Conservation (phyloP, 2,797 vertebrate species). For the Poeciliopsis presidionis region DNA sequence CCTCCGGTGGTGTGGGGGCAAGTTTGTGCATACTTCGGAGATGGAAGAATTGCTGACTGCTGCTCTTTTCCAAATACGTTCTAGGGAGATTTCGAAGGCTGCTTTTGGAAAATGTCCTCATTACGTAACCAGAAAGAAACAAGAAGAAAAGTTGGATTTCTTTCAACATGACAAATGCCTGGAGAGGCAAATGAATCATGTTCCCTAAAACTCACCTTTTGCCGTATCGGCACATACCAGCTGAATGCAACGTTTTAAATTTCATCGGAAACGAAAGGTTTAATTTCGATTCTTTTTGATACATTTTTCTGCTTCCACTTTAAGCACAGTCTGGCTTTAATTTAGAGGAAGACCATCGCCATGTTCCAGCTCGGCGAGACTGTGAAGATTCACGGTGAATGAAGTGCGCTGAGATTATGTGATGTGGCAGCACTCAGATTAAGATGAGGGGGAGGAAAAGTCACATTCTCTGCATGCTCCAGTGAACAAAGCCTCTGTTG, state of each 20-base stretch:
- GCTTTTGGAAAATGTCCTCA: background rate
- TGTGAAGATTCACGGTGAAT: slow-evolving; percentile 20
- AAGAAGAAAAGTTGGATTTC: background rate
- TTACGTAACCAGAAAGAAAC: background rate
- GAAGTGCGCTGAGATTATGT: slow-evolving; percentile 50
- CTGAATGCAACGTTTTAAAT: no score
- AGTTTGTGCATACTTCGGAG: slow-evolving; percentile 18
- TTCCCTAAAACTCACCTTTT: background rate
- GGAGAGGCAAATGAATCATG: background rate
- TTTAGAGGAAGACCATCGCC: slow-evolving; percentile 45
- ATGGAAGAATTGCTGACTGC: slow-evolving; percentile 5
- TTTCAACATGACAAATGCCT: background rate
- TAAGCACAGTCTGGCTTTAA: background rate
- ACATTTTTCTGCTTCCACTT: background rate
- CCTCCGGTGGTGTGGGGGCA: slow-evolving; percentile 41
- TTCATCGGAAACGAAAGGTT: background rate
- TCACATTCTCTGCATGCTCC: slow-evolving; percentile 62
- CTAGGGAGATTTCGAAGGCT: background rate
- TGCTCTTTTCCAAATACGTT: slow-evolving; percentile 5
- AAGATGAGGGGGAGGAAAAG: slow-evolving; percentile 56
- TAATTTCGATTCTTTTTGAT: background rate
- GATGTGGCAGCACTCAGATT: slow-evolving; percentile 47
- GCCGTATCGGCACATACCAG: background rate
- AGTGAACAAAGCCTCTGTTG: slow-evolving; percentile 69
- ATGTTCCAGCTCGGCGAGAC: slow-evolving; percentile 14